phyloP scores from a whole-genome alignment of 2,113 vertebrate genomes.

The Zeus faber region DNA sequence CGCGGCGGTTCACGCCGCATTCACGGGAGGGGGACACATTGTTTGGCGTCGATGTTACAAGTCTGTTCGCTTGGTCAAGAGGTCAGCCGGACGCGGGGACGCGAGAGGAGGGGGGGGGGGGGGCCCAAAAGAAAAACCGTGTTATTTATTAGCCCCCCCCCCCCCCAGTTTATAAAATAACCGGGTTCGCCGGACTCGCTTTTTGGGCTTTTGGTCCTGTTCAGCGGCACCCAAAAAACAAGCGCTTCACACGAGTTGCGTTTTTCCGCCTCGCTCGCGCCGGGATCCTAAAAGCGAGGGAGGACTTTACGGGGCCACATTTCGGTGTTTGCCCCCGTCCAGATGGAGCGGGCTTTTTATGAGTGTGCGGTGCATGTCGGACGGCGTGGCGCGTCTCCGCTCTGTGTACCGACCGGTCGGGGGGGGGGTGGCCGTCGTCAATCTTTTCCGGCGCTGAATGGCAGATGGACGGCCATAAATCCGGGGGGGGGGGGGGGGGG shows the following conservation, averaged over 20 bases:
- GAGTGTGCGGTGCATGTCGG: conserved; percentile 41
- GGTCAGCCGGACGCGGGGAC: conserved; percentile 27
- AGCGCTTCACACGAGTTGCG: too few relatives aligned
- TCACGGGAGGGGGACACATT: conserved; percentile 46
- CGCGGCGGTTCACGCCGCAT: conserved; percentile 40
- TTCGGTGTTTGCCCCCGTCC: conserved; percentile 46
- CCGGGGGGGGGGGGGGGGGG: too few relatives aligned
- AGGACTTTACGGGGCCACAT: conserved; percentile 41
- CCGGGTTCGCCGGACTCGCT: not conserved
- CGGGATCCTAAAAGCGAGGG: too few relatives aligned
- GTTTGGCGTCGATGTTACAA: conserved; percentile 47
- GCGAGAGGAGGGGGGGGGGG: too few relatives aligned
- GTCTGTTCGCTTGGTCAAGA: conserved; percentile 57
- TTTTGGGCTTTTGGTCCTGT: too few relatives aligned
- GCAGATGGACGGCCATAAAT: conserved; percentile 59
- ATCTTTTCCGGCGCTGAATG: conserved; percentile 45
- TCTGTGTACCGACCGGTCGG: conserved; percentile 33
- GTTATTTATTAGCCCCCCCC: too few relatives aligned
- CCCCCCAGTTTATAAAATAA: not conserved
- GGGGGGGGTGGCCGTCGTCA: conserved; percentile 52
- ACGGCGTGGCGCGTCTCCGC: conserved; percentile 11
- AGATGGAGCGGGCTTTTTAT: conserved; percentile 51
- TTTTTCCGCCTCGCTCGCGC: too few relatives aligned
- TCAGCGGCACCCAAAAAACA: too few relatives aligned
- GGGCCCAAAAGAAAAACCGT: too few relatives aligned